Percentiles rank a stretch among this genome's conserved stretches.
Evolutionary conservation across 2,113 vertebrate genomes (phyloP).

Genomic region (Phoxinus phoxinus): DNA sequence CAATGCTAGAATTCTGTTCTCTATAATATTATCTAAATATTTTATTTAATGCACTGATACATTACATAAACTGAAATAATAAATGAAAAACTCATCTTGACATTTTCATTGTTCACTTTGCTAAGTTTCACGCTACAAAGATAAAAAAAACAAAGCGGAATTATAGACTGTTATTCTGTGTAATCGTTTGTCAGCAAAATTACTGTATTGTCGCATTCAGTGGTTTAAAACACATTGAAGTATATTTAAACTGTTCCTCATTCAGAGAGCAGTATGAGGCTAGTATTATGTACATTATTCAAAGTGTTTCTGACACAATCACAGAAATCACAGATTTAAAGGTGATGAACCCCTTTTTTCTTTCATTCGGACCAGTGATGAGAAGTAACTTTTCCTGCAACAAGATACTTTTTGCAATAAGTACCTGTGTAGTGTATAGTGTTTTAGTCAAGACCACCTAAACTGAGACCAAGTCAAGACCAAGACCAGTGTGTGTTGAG

Average conservation of each 20-base stretch:
- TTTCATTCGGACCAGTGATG: too few species aligned
- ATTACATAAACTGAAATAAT: neutral
- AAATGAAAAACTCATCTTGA: neutral
- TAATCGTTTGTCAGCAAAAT: constrained; percentile 2
- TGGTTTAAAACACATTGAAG: constrained; percentile 2
- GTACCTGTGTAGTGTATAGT: too few species aligned
- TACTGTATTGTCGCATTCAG: constrained; percentile 2
- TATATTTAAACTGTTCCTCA: neutral
- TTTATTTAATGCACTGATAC: neutral
- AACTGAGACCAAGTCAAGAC: too few species aligned
- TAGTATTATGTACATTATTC: neutral
- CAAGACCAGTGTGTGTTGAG: too few species aligned
- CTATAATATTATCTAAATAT: neutral
- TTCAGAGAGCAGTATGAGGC: neutral
- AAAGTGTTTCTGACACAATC: too few species aligned
- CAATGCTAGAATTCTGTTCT: neutral
- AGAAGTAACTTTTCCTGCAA: too few species aligned
- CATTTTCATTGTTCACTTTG: neutral
- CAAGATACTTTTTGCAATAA: too few species aligned
- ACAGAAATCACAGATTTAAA: too few species aligned
- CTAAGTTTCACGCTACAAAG: neutral
- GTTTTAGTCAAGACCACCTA: too few species aligned
- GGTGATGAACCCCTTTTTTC: too few species aligned
- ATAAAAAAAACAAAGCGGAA: neutral
- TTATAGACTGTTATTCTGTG: neutral